Evolutionary conservation across 2,888 invertebrate genomes (phyloP).

Genomic region (Drosophila rubida): DNA sequence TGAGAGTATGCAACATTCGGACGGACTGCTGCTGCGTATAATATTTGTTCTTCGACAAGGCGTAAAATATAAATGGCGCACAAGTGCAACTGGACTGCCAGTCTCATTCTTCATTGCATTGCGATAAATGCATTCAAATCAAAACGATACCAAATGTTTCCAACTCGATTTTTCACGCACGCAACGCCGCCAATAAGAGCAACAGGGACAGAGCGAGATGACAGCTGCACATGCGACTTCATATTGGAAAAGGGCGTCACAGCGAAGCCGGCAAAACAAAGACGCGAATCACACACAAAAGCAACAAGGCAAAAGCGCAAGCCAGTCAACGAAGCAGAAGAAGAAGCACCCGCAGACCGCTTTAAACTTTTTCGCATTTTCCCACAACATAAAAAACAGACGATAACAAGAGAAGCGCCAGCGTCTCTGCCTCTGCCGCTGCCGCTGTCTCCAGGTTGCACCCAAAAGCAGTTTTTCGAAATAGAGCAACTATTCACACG

Average conservation of each 20-base stretch:
- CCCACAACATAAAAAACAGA: slow-evolving; percentile 11
- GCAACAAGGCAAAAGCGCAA: slow-evolving; percentile 49
- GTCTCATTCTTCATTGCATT: slow-evolving; percentile 5
- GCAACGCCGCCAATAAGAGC: background rate
- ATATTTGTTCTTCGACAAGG: slow-evolving; percentile 4
- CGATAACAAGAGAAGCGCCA: slow-evolving; percentile 19
- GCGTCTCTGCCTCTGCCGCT: slow-evolving; percentile 5
- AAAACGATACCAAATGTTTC: slow-evolving; percentile 5
- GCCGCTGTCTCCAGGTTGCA: slow-evolving; percentile 56
- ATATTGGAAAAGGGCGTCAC: slow-evolving; percentile 68
- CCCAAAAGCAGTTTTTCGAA: slow-evolving; percentile 55
- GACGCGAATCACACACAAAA: slow-evolving; percentile 63
- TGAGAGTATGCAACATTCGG: slow-evolving; percentile 14
- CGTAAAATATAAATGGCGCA: slow-evolving; percentile 30
- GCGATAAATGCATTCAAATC: background rate
- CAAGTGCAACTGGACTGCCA: slow-evolving; percentile 13
- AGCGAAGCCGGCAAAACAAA: slow-evolving; percentile 75
- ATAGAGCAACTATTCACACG: slow-evolving; percentile 41
- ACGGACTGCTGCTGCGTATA: slow-evolving; percentile 15
- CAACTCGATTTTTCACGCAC: background rate
- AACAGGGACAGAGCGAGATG: background rate
- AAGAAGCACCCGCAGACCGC: slow-evolving; percentile 8
- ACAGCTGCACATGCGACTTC: slow-evolving; percentile 57
- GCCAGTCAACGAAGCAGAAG: slow-evolving; percentile 24
- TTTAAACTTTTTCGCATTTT: slow-evolving; percentile 19